Base-by-base conservation (phyloP, 2,888 invertebrate species). In the Tridacna gigas region DNA sequence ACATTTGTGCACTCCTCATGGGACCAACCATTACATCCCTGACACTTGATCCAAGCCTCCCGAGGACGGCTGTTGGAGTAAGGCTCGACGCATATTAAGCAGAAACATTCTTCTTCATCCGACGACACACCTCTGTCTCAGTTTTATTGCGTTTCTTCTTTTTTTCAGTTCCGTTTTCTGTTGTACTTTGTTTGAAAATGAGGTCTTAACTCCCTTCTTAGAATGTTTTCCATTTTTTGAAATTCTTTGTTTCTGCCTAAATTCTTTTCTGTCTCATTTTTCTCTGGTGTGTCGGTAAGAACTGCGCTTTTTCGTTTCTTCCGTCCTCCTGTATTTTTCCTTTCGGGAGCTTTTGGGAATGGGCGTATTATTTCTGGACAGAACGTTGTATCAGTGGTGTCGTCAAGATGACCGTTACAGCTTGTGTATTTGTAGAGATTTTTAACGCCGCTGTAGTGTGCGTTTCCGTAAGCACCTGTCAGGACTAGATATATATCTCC, bases 251-350 rank as follows among this genome's bases (percentile, higher is more conserved):
- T 75, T 79, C 22, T 12, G 60, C 48, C 28, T 74, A 67, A 18
- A 9, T 74, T 74, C 78, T 67, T 37, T 78, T 82, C 75, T 28
- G 79, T 75, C 7, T 48, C 79, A 66, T 77, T 82, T 22, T 82
- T 79, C 83, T 83, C 84, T 13, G 84, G 84, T 20, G 81, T 84
- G 56, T 81, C 84, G 0, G 81, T 84, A 20, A 81, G 84, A 71
- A 84, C 71, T 63, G 84, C 73, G 67, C 78, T 81, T 79, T 60
- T 77, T 11, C 77, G 47, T 65, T 83, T 83, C 67, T 80, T 83
- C 60, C 77, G 76, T 37, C 73, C 60, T 45, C 76, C 81, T 74
- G 65, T 81, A n/a, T 45, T 71, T 45, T 81, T 76, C 66, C 73
- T 79, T 78, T 60, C 71, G 15, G 80, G 63, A 48, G 79, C 84